These are phyloP conservation scores for Halcyon smyrnensis DNA, from an alignment of 2,797 vertebrate species.

Conservation along the genomic window DNA sequence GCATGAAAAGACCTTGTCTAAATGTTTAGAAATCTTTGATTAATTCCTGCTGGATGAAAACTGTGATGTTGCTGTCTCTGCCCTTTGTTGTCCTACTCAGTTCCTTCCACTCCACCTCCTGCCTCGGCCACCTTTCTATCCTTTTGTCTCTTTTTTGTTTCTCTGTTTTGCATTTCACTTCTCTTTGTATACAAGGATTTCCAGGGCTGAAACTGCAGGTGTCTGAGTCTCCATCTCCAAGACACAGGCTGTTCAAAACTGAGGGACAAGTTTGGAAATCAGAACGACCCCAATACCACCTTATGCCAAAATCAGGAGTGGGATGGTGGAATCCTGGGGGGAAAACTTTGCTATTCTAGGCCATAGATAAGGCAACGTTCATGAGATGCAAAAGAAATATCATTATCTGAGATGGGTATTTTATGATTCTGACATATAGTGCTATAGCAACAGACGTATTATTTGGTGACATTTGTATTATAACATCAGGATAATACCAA, in stretches of 20 bases:
- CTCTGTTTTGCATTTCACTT: neutral
- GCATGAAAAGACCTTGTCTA: slow-evolving; percentile 38
- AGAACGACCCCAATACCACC: neutral
- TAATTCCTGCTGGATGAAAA: neutral
- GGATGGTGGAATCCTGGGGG: neutral
- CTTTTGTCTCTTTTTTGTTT: neutral
- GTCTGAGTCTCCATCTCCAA: neutral
- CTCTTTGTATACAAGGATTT: neutral
- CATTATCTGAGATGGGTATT: neutral
- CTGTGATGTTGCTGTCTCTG: neutral
- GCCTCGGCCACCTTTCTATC: neutral
- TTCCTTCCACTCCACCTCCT: neutral
- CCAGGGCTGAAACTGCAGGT: neutral
- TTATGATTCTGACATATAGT: neutral
- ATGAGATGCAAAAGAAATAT: neutral
- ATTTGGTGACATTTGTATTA: neutral
- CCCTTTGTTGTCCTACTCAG: neutral
- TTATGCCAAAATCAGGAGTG: neutral
- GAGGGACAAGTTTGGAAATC: neutral
- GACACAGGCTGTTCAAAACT: neutral
- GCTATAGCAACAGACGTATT: neutral
- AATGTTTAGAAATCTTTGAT: slow-evolving; percentile 34
- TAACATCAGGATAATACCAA: neutral
- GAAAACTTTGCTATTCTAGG: neutral
- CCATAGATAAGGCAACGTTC: accelerated